Evolutionary conservation across 2,797 vertebrate genomes (phyloP).

Genomic region (Chaetophractus vellerosus): DNA sequence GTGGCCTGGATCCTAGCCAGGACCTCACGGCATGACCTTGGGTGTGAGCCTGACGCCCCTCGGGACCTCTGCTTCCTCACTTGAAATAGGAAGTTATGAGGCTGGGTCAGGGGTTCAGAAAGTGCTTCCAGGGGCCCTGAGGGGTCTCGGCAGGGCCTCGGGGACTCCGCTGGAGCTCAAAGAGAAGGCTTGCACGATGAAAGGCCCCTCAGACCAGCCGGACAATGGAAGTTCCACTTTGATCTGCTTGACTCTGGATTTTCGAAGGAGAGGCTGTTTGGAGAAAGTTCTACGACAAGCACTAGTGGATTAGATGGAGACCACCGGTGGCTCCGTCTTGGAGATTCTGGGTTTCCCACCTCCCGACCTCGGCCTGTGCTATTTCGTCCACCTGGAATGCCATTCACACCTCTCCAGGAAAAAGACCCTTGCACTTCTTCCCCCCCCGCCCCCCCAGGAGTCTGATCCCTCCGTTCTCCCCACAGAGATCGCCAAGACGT

Average conservation of each 20-base stretch:
- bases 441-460: not conserved
- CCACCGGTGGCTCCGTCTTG: not conserved
- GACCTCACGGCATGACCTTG: not conserved
- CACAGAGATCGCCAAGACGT: not conserved
- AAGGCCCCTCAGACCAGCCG: not conserved
- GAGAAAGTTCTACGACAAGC: fast-evolving
- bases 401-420: not conserved
- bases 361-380: no score
- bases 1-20: no score
- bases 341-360: not conserved
- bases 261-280: fast-evolving
- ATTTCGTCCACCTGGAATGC: not conserved
- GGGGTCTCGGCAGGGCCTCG: not conserved
- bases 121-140: not conserved
- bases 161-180: not conserved
- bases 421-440: not conserved
- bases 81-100: not conserved
- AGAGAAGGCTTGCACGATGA: not conserved
- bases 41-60: not conserved
- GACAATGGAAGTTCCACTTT: not conserved
- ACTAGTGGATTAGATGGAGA: not conserved
- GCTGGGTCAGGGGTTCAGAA: not conserved
- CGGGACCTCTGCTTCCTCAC: not conserved
- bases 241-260: not conserved
- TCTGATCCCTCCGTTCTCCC: not conserved